A percentile compares a stretch with the other conserved stretches of the same genome.
phyloP scores from a whole-genome alignment of 2,113 vertebrate species.

The Isurus oxyrinchus region DNA sequence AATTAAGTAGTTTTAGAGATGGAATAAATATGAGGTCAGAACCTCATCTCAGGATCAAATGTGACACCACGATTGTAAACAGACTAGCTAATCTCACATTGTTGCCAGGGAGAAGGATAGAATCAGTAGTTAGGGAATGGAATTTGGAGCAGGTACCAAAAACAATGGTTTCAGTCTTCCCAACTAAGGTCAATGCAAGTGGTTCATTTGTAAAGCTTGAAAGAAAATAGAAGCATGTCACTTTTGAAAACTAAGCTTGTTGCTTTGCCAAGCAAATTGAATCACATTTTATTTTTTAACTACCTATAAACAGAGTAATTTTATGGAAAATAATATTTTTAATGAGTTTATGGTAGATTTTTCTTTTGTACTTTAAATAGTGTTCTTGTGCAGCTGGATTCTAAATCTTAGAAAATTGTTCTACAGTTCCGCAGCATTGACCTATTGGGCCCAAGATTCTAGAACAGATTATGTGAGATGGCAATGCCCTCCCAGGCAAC shows the following conservation, averaged over 20 bases:
- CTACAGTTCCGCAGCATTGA: not conserved
- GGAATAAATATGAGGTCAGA: too few relatives aligned
- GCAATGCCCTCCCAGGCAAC: not conserved
- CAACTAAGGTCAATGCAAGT: not conserved
- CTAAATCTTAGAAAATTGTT: not conserved
- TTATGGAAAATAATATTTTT: slow-evolving; percentile 16
- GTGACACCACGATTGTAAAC: too few relatives aligned
- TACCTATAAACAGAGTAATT: not conserved
- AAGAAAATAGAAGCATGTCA: not conserved
- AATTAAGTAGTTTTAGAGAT: too few relatives aligned
- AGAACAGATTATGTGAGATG: not conserved
- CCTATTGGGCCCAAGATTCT: not conserved
- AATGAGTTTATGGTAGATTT: not conserved
- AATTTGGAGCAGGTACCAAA: too few relatives aligned
- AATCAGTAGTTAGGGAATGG: too few relatives aligned
- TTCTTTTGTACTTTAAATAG: not conserved
- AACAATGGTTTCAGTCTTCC: too few relatives aligned
- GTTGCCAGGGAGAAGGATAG: too few relatives aligned
- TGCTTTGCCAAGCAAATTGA: not conserved
- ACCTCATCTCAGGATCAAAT: too few relatives aligned
- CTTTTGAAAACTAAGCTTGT: not conserved
- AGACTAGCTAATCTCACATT: too few relatives aligned
- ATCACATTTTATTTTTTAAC: not conserved
- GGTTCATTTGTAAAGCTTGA: not conserved
- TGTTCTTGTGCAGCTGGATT: not conserved